Evolutionary conservation across 1,140 invertebrate genomes (phyloP).

Genomic region (Parapsyche elsis): DNA sequence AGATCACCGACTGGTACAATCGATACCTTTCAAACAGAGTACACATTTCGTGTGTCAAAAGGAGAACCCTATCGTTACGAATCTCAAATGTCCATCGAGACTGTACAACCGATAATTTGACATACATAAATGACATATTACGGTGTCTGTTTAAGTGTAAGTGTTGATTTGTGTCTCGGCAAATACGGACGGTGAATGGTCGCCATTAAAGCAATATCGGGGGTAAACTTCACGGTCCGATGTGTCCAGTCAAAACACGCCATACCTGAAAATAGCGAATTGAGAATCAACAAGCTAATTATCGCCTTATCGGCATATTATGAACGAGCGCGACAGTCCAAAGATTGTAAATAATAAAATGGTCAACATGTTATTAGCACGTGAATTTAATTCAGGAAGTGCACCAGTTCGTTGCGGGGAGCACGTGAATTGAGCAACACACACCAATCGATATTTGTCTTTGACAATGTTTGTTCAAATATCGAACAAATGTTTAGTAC

Average conservation of each 20-base stretch:
- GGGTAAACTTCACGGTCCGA: not conserved
- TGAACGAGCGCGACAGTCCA: too few species aligned
- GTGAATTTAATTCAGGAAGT: not conserved
- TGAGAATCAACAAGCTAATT: constrained; percentile 28
- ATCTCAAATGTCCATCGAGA: not conserved
- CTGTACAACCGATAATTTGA: not conserved
- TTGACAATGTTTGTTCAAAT: too few species aligned
- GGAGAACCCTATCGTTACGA: too few species aligned
- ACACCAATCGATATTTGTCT: too few species aligned
- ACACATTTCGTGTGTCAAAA: too few species aligned
- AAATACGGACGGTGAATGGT: not conserved
- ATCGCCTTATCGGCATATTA: too few species aligned
- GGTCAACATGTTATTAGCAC: not conserved
- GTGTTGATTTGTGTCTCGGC: too few species aligned
- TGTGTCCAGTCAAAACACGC: not conserved
- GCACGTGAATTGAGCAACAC: not conserved
- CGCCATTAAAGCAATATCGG: not conserved
- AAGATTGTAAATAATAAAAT: too few species aligned
- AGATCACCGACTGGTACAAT: constrained; percentile 48
- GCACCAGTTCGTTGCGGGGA: not conserved
- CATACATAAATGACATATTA: too few species aligned
- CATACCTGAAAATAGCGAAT: not conserved
- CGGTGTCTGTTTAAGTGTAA: too few species aligned
- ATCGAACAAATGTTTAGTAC: too few species aligned
- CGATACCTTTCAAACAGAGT: constrained; percentile 36